Conservation (phyloP, 2,113 vertebrate species). For the Hipposideros armiger region DNA sequence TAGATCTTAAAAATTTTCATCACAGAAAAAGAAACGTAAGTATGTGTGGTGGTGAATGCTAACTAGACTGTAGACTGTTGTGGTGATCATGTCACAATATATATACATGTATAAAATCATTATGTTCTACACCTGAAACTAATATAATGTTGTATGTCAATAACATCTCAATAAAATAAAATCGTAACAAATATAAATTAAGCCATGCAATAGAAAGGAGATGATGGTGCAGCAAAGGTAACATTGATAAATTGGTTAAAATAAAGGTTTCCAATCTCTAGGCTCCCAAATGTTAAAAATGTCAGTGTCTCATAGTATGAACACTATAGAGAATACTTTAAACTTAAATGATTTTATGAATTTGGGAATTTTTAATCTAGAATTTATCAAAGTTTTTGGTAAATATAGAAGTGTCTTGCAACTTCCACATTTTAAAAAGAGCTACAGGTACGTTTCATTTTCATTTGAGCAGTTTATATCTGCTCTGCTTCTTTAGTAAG, state of each 20-base stretch:
- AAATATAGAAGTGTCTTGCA: neutral
- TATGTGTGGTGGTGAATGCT: neutral
- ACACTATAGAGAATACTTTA: neutral
- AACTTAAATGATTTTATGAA: neutral
- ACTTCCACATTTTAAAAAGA: neutral
- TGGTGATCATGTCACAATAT: neutral
- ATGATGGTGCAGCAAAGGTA: neutral
- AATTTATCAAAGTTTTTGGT: neutral
- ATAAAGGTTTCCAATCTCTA: neutral
- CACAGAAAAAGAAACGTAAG: neutral
- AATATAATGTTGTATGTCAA: neutral
- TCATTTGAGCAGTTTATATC: neutral
- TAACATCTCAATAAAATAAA: neutral
- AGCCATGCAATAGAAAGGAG: neutral
- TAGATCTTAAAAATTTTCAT: neutral
- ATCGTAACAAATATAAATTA: neutral
- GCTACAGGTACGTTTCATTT: neutral
- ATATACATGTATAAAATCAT: no score
- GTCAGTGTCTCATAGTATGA: neutral
- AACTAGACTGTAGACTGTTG: neutral
- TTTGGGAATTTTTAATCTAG: neutral
- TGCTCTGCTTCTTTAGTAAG: neutral
- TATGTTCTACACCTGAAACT: neutral
- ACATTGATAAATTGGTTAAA: neutral
- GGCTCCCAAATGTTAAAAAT: neutral